Evolutionary conservation across 2,113 vertebrate genomes (phyloP).

Genomic region (Cichladusa arquata): DNA sequence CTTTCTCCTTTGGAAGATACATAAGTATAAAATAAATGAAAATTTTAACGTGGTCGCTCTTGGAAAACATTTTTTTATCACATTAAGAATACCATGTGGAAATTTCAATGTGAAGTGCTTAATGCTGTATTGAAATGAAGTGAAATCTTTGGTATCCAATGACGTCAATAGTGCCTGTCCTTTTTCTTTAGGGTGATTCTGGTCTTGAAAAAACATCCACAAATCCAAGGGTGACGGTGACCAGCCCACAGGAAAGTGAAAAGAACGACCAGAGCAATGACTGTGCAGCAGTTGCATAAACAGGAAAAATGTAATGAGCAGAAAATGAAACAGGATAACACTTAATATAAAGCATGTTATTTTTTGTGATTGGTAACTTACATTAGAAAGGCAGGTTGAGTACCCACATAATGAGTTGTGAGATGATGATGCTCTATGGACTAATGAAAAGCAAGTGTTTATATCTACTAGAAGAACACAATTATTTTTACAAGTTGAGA

Average conservation of each 20-base stretch:
- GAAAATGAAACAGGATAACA: constrained; percentile 20
- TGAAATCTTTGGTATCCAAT: neutral
- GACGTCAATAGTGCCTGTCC: neutral
- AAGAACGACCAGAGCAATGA: constrained; percentile 63
- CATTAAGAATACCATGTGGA: neutral
- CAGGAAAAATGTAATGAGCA: neutral
- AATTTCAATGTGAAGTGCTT: neutral
- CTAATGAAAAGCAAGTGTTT: constrained; percentile 6
- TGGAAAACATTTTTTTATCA: neutral
- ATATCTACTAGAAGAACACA: neutral
- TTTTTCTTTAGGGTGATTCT: constrained; percentile 54
- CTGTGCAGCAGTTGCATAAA: constrained; percentile 64
- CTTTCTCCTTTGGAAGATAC: neutral
- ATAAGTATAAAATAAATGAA: neutral
- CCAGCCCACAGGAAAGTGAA: constrained; percentile 73
- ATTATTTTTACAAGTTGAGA: neutral
- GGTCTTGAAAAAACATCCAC: constrained; percentile 33
- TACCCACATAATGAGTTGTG: neutral
- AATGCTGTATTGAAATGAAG: neutral
- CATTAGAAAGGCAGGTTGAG: neutral
- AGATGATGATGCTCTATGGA: neutral
- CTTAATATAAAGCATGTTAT: neutral
- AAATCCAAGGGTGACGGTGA: constrained; percentile 74
- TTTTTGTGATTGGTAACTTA: neutral
- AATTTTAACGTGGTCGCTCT: neutral